Conservation (phyloP, 2,113 vertebrate species). For the Poeciliopsis turrubarensis region DNA sequence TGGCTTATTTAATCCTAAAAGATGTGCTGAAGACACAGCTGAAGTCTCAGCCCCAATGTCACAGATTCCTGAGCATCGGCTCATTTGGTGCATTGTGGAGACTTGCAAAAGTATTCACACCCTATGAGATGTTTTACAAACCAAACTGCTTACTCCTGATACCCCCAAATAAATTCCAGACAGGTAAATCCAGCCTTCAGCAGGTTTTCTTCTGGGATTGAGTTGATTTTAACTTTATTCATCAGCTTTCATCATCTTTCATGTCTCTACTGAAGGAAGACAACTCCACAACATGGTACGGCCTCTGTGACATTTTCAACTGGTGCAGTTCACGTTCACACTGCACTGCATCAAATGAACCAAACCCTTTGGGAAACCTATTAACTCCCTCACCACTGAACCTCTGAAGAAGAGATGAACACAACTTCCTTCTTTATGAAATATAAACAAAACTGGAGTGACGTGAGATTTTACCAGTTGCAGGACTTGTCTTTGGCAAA, state of each 20-base stretch:
- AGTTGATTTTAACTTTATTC: neutral
- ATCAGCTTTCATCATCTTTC: neutral
- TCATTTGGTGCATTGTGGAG: conserved; percentile 4
- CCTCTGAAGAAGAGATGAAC: too few species aligned
- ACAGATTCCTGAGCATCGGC: conserved; percentile 6
- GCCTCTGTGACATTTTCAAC: too few species aligned
- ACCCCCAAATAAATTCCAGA: neutral
- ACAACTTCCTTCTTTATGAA: too few species aligned
- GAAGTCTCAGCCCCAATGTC: conserved; percentile 18
- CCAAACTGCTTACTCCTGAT: too few species aligned
- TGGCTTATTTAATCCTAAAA: conserved; percentile 17
- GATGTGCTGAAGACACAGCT: conserved; percentile 11
- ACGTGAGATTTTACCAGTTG: too few species aligned
- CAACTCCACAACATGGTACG: neutral
- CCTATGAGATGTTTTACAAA: too few species aligned
- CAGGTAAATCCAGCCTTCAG: neutral
- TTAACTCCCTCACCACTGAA: too few species aligned
- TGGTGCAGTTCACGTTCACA: too few species aligned
- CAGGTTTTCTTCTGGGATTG: neutral
- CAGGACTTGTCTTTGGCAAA: too few species aligned
- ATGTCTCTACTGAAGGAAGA: neutral
- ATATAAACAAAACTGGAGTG: too few species aligned
- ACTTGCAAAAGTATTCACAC: neutral
- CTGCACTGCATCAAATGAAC: too few species aligned
- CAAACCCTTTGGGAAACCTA: too few species aligned